Base-by-base conservation (phyloP, 64 coral and sea anemone genomes). In the Montipora sp. region DNA sequence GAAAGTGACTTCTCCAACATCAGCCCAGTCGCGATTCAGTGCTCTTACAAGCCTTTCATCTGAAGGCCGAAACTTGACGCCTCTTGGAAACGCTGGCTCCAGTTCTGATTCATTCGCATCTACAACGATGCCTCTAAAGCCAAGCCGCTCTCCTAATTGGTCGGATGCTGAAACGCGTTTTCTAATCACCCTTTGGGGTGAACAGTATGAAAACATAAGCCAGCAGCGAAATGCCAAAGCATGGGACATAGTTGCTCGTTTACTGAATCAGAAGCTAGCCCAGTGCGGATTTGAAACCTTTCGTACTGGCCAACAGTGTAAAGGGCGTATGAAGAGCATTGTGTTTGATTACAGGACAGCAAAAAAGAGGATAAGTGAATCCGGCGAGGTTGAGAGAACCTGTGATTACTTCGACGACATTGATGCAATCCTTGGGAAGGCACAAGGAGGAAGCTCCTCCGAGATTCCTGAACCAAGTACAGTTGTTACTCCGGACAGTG, bases 321-420 rank as follows among this genome's bases (percentile, higher is more conserved):
- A 94, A 77, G 87, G 75, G 4, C 93, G 93, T 14, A 94, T 94
- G 88, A 94, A 94, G 60, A 90, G 89, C 20, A 61, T 94, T 2
- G 77, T 94, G 36, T 88, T 90, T 47, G 93, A 94, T 63, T 94
- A 94, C 75, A 90, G 76, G 8, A 94, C 79, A 19, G 79, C 83
- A 8, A 90, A 57, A 51, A 94, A 57, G 58, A 73, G 83, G 75
- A 90, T 84, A 47, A 60, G 51, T 45, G 82, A 81, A 49, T 49
- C 92, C 63, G 88, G 72, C 6, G 72, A 50, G 20, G 88, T 90
- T 68, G 93, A 84, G 36, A 47, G 87, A 19, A 71, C 87, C 1
- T 94, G 93, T 22, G 93, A 94, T 47, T 94, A 94, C 60, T 94
- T 78, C 53, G 73, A 94, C 8, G 87, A 94, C 4, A 81, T 94